Conservation (phyloP, 1,140 invertebrate species). For the Steinernema khuongi region DNA sequence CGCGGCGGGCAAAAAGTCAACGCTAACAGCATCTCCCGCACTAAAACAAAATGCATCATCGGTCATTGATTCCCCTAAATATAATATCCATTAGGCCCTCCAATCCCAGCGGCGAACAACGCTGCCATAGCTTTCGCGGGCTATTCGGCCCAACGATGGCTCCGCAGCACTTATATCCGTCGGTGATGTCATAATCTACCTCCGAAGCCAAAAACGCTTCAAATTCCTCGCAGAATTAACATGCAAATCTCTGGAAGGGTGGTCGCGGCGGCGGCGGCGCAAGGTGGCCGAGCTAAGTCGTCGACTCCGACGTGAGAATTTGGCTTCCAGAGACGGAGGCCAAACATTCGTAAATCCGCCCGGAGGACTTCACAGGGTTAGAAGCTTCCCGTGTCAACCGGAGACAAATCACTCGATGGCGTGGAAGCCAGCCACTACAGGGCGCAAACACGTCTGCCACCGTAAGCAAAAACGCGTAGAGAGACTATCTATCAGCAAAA, state of each 20-base stretch:
- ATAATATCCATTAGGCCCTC: conserved; percentile 15
- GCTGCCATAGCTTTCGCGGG: neutral
- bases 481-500: neutral
- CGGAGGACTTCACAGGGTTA: neutral
- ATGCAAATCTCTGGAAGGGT: neutral
- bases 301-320: conserved; percentile 9
- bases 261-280: neutral
- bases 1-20: neutral
- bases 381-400: neutral
- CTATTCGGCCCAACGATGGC: neutral
- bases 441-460: too few relatives aligned
- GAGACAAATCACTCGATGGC: neutral
- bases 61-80: neutral
- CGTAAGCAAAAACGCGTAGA: neutral
- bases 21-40: neutral
- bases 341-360: neutral
- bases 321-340: neutral
- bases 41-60: conserved; percentile 8
- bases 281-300: neutral
- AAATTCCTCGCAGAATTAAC: neutral
- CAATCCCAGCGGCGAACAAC: neutral
- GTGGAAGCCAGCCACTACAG: too few relatives aligned
- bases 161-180: neutral
- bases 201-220: neutral
- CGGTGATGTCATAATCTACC: neutral